Base-by-base conservation (phyloP, 2,113 vertebrate species). In the Thalassarche chlororhynchos region DNA sequence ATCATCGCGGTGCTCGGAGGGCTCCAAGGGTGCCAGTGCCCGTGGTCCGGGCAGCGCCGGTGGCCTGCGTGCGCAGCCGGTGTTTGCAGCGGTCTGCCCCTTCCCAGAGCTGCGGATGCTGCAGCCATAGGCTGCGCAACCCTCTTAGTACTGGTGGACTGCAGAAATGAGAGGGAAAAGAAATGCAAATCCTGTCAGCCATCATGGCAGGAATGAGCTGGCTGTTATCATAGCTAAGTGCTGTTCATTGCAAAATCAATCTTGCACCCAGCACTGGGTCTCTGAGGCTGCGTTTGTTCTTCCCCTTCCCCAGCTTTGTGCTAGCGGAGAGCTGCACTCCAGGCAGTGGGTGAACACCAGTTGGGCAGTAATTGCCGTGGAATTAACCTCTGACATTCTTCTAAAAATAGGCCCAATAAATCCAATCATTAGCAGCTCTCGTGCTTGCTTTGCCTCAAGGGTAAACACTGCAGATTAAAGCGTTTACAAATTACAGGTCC, bases 321-420 rank as follows among this genome's bases (percentile, higher is more conserved):
- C 72, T 64, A 54, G 14, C 2, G 5, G 29, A 57, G 54, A 12
- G 51, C 69, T 60, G 87, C 47, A 31, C 93, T 95, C 17, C 25
- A 52, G 94, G 95, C 95, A 65, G 62, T 87, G 91, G 87, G 89
- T 46, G 84, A 90, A 71, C 89, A 86, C 92, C 96, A 91, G 93
- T 71, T 92, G 97, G 96, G 90, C 96, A 94, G 80, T 97, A 98
- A 98, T 97, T 98, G 92, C 84, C 1, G 34, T 49, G 75, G 95
- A 97, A 98, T 98, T 98, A 98, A 98, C 98, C 98, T 98, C 95
- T 97, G 98, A 97, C 98, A 97, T 92, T 72, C 93, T 95, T 95
- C 97, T 98, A 98, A 98, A 97, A 98, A 98, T 98, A 98, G 94
- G 70, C 80, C 96, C 32, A 93, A 97, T 97, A 98, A 98, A 98